Percentiles rank a stretch among this genome's conserved stretches.
Evolutionary conservation across 2,888 invertebrate species (phyloP).

Genomic region (Drosophila silvestris): DNA sequence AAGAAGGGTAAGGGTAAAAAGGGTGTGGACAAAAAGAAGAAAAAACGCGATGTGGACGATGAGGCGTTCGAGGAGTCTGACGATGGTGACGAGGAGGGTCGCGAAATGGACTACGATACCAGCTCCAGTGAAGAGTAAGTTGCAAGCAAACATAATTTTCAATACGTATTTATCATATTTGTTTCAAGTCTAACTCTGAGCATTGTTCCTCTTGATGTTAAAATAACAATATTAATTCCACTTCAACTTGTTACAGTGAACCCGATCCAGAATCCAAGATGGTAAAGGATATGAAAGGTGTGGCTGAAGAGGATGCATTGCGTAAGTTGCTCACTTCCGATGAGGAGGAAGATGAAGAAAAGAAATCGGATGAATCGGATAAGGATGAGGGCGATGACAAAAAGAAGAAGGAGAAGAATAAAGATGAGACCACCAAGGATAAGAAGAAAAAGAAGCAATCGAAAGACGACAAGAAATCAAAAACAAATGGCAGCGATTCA

Average conservation of each 20-base stretch:
- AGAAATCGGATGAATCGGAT: constrained; percentile 91
- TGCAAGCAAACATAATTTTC: background rate
- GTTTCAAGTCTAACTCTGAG: background rate
- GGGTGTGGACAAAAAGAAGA: constrained; percentile 87
- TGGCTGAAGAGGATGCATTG: constrained; percentile 95
- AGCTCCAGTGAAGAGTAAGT: constrained; percentile 91
- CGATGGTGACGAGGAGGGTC: constrained; percentile 98
- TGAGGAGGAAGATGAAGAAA: constrained; percentile 93
- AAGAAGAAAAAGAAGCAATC: constrained; percentile 88
- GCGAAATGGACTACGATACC: constrained; percentile 97
- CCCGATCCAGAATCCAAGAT: constrained; percentile 91
- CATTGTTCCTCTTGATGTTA: background rate
- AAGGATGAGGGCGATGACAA: constrained; percentile 90
- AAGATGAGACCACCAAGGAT: constrained; percentile 87
- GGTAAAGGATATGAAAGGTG: constrained; percentile 93
- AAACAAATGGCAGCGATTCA: constrained; percentile 86
- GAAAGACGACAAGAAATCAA: constrained; percentile 87
- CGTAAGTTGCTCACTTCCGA: constrained; percentile 94
- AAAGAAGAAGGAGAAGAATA: constrained; percentile 88
- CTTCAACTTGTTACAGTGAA: constrained; percentile 85
- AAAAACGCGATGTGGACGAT: constrained; percentile 92
- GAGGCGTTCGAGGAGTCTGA: constrained; percentile 98
- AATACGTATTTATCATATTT: background rate
- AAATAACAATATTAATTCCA: background rate
- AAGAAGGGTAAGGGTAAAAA: constrained; percentile 89